Evolutionary conservation across 2,113 vertebrate genomes (phyloP), one percentile per base, ranked within the genome.

Genomic region (Lasiurus borealis): DNA sequence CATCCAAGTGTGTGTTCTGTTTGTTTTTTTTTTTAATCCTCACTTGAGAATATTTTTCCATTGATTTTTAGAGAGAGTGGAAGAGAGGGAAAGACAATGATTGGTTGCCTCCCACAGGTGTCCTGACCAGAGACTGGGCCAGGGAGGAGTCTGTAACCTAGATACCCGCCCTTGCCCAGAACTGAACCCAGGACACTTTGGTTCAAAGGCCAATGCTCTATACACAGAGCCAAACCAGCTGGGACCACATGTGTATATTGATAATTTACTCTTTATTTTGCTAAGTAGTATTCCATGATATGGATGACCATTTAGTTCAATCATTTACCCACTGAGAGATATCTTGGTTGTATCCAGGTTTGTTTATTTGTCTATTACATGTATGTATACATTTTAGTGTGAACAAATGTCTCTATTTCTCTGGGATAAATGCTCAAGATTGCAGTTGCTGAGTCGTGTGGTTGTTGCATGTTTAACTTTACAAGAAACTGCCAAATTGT

Each of bases 221-320:
- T 27, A 3, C 59, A 62, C 25, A 27, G 59, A 62, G 59, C 59
- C 25, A 62, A 62, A 62, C 23, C 25, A 27, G 59, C 25, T 62
- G 10, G 23, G 59, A 23, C 59, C 59, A 62, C 13, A 12, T 52
- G 6, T 77, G n/a, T 68, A 8, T 72, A 46, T 84, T 48, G 27
- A 62, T 62, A 80, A 85, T 75, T 80, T 1, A 68, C 92, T 68
- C 40, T 91, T 89, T 86, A 77, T 23, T 54, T 95, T 93, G 23
- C 10, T 18, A 15, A 91, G 27, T 85, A 85, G 13, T 85, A 82
- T 80, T 93, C 31, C 29, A 62, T 71, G 19, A 34, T 44, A 77
- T 57, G 29, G 19, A 52, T 73, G 12, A 52, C 18, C 15, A 84
- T 48, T 87, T 95, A 92, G 34, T 78, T 93, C 90, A 94, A 73